These are phyloP conservation scores for Catharus fuscescens DNA, from an alignment of 2,113 vertebrate genomes.

Conservation along the genomic window DNA sequence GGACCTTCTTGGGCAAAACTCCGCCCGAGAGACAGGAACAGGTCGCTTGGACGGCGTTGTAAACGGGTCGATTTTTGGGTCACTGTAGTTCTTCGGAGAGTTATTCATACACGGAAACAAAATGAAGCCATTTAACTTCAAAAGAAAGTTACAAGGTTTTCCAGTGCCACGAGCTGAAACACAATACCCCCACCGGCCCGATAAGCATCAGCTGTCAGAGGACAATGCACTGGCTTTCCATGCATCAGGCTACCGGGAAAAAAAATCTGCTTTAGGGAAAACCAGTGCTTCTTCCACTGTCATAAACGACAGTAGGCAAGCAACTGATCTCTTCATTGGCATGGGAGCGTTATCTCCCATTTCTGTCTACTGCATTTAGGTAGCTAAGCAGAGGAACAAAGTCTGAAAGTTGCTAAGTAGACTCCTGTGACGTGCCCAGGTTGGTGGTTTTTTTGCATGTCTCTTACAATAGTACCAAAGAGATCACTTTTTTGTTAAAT, in stretches of 20 bases:
- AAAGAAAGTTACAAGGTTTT: slow-evolving; percentile 75
- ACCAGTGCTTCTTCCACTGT: slow-evolving; percentile 5
- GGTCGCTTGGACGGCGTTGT: neutral
- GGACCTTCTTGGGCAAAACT: slow-evolving; percentile 37
- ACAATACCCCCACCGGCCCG: slow-evolving; percentile 70
- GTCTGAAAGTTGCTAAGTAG: slow-evolving; percentile 43
- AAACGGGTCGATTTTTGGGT: slow-evolving; percentile 68
- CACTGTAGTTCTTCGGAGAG: slow-evolving; percentile 65
- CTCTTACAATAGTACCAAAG: neutral
- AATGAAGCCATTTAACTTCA: slow-evolving; percentile 80
- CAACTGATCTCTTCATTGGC: slow-evolving; percentile 40
- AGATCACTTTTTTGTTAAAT: neutral
- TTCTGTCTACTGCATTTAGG: slow-evolving; percentile 26
- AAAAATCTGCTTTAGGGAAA: slow-evolving; percentile 24
- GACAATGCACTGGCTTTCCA: slow-evolving; percentile 70
- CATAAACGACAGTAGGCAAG: slow-evolving; percentile 11
- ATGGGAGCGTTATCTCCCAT: neutral
- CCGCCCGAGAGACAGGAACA: slow-evolving; percentile 19
- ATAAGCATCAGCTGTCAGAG: slow-evolving; percentile 75
- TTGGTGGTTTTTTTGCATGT: too few species aligned
- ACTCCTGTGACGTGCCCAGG: neutral
- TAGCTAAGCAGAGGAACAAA: slow-evolving; percentile 25
- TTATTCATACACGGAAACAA: slow-evolving; percentile 72
- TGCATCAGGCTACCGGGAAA: slow-evolving; percentile 29
- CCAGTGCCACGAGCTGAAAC: slow-evolving; percentile 74